phyloP scores from a whole-genome alignment of 1,140 invertebrate genomes.

The Wasmannia auropunctata region DNA sequence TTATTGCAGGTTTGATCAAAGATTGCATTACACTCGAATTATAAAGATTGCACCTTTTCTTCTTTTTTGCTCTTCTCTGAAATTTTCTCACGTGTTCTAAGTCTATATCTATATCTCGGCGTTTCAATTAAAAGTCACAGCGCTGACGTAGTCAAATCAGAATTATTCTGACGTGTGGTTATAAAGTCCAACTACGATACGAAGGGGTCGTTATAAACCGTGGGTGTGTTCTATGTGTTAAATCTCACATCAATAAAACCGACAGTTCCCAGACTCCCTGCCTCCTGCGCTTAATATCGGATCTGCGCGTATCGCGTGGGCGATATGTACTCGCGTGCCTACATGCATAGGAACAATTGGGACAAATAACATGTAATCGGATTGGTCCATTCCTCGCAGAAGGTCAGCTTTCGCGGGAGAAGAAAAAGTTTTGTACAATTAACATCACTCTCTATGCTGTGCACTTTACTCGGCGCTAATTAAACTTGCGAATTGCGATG shows the following conservation, averaged over 20 bases:
- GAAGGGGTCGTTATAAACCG: slow-evolving; percentile 31
- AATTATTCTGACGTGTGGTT: slow-evolving; percentile 29
- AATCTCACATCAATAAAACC: slow-evolving; percentile 61
- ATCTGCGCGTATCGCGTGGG: background rate
- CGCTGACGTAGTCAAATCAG: background rate
- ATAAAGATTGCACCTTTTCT: background rate
- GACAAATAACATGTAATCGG: slow-evolving; percentile 7
- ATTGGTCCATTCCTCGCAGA: background rate
- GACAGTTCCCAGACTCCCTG: slow-evolving; percentile 32
- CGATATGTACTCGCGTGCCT: background rate
- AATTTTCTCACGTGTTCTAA: background rate
- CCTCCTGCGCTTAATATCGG: slow-evolving; percentile 16
- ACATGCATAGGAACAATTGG: background rate
- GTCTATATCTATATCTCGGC: background rate
- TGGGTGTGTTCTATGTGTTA: slow-evolving; percentile 50
- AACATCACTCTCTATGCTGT: background rate
- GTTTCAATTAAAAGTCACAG: slow-evolving; percentile 25
- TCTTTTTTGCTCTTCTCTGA: background rate
- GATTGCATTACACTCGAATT: background rate
- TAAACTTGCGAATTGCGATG: background rate
- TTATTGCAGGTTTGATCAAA: background rate
- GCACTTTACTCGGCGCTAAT: background rate
- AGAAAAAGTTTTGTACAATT: background rate
- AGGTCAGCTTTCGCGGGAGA: background rate
- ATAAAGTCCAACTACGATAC: slow-evolving; percentile 19